Base-by-base conservation (phyloP, 2,888 invertebrate genomes). In the Metellina segmentata region DNA sequence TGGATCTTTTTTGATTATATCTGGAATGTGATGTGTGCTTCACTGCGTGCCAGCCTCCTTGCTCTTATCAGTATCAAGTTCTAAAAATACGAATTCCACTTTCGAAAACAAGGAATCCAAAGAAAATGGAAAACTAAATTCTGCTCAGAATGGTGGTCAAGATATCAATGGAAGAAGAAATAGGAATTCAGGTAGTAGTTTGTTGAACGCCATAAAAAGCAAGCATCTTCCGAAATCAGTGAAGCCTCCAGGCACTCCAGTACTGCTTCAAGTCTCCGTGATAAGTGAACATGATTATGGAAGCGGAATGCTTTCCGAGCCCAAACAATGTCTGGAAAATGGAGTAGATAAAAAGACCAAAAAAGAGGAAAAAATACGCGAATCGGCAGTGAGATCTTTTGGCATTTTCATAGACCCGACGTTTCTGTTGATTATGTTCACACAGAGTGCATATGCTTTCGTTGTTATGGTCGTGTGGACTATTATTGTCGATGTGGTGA, bases 401-500 rank as follows among this genome's bases (percentile, higher is more conserved):
- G n/a, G n/a, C n/a, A n/a, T n/a, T n/a, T n/a, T n/a, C n/a, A n/a
- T n/a, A n/a, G n/a, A n/a, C n/a, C n/a, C n/a, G n/a, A n/a, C n/a
- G n/a, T n/a, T n/a, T n/a, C n/a, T n/a, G n/a, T n/a, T n/a, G n/a
- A n/a, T n/a, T n/a, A n/a, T n/a, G n/a, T n/a, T n/a, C n/a, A n/a
- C n/a, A n/a, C n/a, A n/a, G n/a, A n/a, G n/a, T n/a, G 11, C 79
- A 1, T 79, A 71, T 52, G 72, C 79, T 13, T 87, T 79, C 53
- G 79, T 87, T 4, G 19, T n/a, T n/a, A 79, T 79, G 7, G 72
- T 71, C 20, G 34, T 81, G 20, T 34, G 78, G 34, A 87, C 87
- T 0, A 71, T 87, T 11, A 79, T 87, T 51, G 87, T 87, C 0
- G 87, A 87, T 13, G 79, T 72, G 19, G 51, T 79, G 70, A 87